Evolutionary conservation across 2,888 invertebrate genomes (phyloP), one percentile per base, ranked within the genome.

Genomic region (Drosophila anomelani): DNA sequence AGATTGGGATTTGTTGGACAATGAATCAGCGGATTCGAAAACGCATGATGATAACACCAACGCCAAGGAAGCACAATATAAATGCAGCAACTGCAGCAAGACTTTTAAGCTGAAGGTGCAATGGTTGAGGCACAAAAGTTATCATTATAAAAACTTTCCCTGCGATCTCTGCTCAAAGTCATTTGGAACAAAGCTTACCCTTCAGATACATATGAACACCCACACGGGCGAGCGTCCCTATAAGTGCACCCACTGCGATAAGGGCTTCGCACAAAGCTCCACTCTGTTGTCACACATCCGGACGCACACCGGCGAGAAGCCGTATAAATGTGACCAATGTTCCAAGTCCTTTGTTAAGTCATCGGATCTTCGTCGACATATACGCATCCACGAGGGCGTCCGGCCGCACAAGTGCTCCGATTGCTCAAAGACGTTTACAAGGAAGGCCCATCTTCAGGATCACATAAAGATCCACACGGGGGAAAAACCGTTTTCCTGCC

Each of bases 281-380:
- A 23, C 29, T 10, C 60, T 61, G 3, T 23, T n/a, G 12, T 20
- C 13, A 9, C 60, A 61, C 57, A n/a, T 43, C 1, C 34, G 60
- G n/a, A 60, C 41, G 38, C 60, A 60, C 41, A 55, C 60, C 2
- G 60, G 55, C n/a, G 56, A 55, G 23, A n/a, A 34, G 26, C 43
- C 61, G 6, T 43, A 4, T 12, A 23, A 44, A 9, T 59, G 59
- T 17, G 10, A 39, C 10, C 59, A 59, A n/a, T 59, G 59, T 15
- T 20, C 51, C 9, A 59, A 39, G n/a, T 38, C 29, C 29, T 59
- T 59, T 15, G 1, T 17, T 10, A 49, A 49, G 43, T 34, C 34
- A 9, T 26, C 26, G 9, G 34, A 41, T 44, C 59, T 62, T 9
- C 20, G 20, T 7, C 26, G 43, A 2, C 61, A 61, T 26, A 29